These are phyloP conservation scores for Peromyscus aztecus DNA, from an alignment of 2,797 vertebrate genomes.

Conservation along the genomic window DNA sequence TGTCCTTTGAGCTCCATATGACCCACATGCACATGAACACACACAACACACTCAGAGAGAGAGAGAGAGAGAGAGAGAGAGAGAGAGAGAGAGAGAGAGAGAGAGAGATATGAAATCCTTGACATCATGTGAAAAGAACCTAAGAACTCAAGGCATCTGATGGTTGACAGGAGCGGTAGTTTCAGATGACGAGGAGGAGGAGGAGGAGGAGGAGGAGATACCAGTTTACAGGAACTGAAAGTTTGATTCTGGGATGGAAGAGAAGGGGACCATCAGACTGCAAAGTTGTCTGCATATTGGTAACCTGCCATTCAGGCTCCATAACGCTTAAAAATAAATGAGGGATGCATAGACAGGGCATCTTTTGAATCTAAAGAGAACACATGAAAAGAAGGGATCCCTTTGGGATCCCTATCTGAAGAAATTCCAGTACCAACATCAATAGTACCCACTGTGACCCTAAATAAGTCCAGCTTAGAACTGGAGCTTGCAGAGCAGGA, in stretches of 20 bases:
- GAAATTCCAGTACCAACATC: background rate
- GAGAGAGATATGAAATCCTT: background rate
- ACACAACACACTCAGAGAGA: background rate
- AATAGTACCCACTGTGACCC: background rate
- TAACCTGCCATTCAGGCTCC: background rate
- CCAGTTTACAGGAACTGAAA: background rate
- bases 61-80: background rate
- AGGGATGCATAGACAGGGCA: background rate
- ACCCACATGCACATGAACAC: background rate
- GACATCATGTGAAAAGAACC: background rate
- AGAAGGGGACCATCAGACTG: background rate
- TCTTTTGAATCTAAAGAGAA: background rate
- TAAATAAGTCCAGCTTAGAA: background rate
- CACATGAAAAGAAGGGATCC: background rate
- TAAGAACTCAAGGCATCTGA: background rate
- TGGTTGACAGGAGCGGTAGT: background rate
- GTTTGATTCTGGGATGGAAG: background rate
- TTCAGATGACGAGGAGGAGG: background rate
- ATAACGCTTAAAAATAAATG: background rate
- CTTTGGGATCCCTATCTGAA: slow-evolving; percentile 1
- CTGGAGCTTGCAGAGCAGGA: background rate
- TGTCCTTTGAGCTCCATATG: background rate
- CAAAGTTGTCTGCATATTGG: background rate
- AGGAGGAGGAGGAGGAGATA: background rate
- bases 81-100: background rate